Conservation (phyloP, 2,113 vertebrate genomes). For the Mobula hypostoma region DNA sequence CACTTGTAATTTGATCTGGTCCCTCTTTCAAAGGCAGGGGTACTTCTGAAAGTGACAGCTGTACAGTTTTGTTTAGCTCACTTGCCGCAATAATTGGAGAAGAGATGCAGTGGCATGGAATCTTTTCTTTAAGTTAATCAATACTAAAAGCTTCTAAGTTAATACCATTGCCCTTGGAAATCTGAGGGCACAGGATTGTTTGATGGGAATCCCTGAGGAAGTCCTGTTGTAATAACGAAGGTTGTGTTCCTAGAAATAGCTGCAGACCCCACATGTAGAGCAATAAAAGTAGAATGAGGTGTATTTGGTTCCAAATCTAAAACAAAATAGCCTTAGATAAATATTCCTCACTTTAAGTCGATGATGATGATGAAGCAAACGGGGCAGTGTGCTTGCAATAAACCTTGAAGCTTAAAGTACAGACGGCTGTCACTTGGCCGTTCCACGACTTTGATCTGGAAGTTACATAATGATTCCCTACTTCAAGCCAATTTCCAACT, state of each 20-base stretch:
- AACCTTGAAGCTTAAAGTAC: not conserved
- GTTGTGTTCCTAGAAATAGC: not conserved
- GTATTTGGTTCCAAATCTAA: not conserved
- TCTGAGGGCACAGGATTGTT: not conserved
- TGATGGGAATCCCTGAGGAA: not conserved
- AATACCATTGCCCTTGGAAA: not conserved
- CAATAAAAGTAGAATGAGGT: not conserved
- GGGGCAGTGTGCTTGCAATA: not conserved
- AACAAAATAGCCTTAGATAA: not conserved
- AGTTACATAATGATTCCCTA: not conserved
- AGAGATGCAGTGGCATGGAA: not conserved
- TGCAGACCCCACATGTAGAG: not conserved
- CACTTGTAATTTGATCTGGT: not conserved
- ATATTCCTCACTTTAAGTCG: not conserved
- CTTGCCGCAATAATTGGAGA: not conserved
- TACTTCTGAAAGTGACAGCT: conserved; percentile 4
- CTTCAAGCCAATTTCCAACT: not conserved
- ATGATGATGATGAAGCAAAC: not conserved
- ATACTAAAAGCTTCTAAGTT: conserved; percentile 21
- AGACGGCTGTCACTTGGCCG: not conserved
- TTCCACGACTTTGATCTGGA: not conserved
- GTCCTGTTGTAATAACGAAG: not conserved
- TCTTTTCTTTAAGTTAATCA: conserved; percentile 13
- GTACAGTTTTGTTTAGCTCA: not conserved
- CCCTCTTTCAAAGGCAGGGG: not conserved